Conservation (phyloP, 2,888 invertebrate genomes). For the Ptycholaimellus sp. region DNA sequence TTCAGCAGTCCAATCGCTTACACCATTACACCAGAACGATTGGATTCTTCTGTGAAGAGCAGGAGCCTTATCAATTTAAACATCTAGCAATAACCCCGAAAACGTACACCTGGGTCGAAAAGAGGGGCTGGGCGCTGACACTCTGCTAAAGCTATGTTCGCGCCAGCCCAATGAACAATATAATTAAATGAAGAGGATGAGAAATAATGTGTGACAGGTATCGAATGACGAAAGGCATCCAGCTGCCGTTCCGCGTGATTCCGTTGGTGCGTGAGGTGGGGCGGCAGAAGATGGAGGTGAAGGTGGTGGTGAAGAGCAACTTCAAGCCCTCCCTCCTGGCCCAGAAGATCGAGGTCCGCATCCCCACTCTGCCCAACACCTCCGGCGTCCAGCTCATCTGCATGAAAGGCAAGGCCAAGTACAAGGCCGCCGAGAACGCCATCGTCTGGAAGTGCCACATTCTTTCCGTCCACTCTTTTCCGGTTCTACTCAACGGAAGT, state of each 20-base stretch:
- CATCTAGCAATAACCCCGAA: no score
- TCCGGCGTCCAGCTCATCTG: constrained; percentile 96
- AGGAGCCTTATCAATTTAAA: no score
- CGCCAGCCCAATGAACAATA: no score
- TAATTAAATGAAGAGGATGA: no score
- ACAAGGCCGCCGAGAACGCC: constrained; percentile 97
- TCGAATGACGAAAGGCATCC: constrained; percentile 96
- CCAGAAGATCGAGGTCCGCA: constrained; percentile 96
- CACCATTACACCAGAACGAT: no score
- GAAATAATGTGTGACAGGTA: constrained; percentile 44
- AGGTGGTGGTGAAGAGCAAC: constrained; percentile 92
- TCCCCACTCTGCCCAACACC: constrained; percentile 92
- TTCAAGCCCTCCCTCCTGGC: constrained; percentile 91
- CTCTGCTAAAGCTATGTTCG: no score
- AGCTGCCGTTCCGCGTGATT: constrained; percentile 93
- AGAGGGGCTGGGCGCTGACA: no score
- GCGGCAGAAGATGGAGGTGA: constrained; percentile 97
- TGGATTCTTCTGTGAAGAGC: no score
- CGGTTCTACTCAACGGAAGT: no score
- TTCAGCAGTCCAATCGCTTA: no score
- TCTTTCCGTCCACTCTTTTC: no score
- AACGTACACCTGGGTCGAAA: no score
- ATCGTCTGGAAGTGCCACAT: constrained; percentile 65
- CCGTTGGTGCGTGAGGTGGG: constrained; percentile 92
- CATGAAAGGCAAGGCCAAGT: constrained; percentile 89